Base-by-base conservation (phyloP, 2,113 vertebrate species). In the Felis chaus region DNA sequence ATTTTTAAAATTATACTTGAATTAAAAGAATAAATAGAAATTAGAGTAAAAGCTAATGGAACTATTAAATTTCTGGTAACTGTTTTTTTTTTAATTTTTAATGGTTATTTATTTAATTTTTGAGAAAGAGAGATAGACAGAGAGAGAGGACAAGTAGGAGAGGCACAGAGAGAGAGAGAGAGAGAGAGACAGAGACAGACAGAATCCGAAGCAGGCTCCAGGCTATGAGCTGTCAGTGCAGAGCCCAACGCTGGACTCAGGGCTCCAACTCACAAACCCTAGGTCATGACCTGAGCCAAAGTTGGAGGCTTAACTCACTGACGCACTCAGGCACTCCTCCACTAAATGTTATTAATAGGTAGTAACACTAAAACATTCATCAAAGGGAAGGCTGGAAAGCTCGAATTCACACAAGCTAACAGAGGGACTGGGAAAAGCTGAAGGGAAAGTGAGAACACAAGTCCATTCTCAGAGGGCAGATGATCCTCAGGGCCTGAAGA, bases 21-120 rank as follows among this genome's bases (percentile, higher is more conserved):
- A 15, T 29, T 79, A 23, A 78, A 94, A 92, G 29, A 91, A 90
- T 27, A 96, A 93, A 91, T 15, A 12, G 6, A 83, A 96, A 87
- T 50, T 63, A 3, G 23, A 91, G 14, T 93, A 92, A 90, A 96
- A 92, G 13, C 33, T 25, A 88, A 14, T 66, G 2, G 4, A n/a
- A 61, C 93, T 68, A 80, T 5, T 68, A 11, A 92, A 92, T 63
- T 41, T 71, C 21, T 9, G 31, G 14, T 31, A 31, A 48, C 41
- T 78, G 14, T 74, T 45, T 27, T 76, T 48, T 48, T 13, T 41
- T 41, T 7, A 2, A 16, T 11, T 45, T 45, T 39, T 41, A 76
- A 76, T 14, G 25, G 31, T 48, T 29, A 31, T 31, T 48, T 31
- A 48, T 48, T 48, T 48, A 76, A 21, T 21, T 61, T 76, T 48